Percentiles rank a stretch among this genome's conserved stretches.
Conservation (phyloP, 2,113 vertebrate genomes). For the Hyperopisus bebe region DNA sequence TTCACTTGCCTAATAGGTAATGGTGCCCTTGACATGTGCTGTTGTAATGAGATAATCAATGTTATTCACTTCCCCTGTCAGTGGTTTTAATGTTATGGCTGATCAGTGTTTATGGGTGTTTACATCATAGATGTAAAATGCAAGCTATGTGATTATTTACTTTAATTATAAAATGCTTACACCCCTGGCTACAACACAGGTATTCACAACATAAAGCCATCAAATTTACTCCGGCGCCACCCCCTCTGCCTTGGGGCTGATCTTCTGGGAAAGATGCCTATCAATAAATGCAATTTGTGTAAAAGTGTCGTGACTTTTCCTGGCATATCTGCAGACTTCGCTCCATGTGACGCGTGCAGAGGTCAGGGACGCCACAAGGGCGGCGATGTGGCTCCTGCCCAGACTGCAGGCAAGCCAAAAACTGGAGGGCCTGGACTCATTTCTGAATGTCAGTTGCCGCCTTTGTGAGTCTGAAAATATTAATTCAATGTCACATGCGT, state of each 20-base stretch:
- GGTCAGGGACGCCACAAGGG: neutral
- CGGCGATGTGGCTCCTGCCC: neutral
- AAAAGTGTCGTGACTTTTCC: slow-evolving; percentile 29
- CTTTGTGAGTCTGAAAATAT: neutral
- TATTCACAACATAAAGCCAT: slow-evolving; percentile 10
- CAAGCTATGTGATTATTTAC: slow-evolving; percentile 2
- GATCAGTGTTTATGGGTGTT: neutral
- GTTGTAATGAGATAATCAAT: neutral
- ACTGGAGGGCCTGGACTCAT: neutral
- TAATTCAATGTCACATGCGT: neutral
- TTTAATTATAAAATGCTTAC: neutral
- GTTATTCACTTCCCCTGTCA: neutral
- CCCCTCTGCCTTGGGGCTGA: slow-evolving; percentile 22
- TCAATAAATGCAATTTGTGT: slow-evolving; percentile 31
- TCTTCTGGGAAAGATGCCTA: slow-evolving; percentile 35
- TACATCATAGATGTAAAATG: neutral
- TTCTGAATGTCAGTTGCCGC: neutral
- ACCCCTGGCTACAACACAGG: neutral
- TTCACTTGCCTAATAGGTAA: neutral
- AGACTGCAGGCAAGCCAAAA: neutral
- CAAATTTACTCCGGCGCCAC: slow-evolving; percentile 17
- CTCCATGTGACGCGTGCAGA: slow-evolving; percentile 7
- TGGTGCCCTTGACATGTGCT: neutral
- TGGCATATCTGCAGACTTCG: slow-evolving; percentile 20
- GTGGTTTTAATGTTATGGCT: neutral